These are phyloP conservation scores for Unio pictorum DNA, from an alignment of 2,888 invertebrate genomes.

Conservation along the genomic window DNA sequence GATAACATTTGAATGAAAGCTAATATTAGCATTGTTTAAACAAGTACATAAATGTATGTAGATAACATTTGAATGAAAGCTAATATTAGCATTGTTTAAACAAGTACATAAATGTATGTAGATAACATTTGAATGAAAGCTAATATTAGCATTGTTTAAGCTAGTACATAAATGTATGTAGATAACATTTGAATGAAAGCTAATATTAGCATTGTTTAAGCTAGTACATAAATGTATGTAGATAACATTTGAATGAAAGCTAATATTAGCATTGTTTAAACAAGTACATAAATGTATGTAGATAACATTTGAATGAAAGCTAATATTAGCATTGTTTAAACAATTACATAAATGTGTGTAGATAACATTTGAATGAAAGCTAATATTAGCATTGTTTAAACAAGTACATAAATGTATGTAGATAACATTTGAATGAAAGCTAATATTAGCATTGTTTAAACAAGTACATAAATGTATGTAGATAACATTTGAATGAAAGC, in stretches of 20 bases:
- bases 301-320: too few species aligned
- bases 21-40: neutral
- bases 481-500: too few species aligned
- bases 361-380: too few species aligned
- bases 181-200: neutral
- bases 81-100: neutral
- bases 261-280: too few species aligned
- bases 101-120: constrained; percentile 67
- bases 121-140: neutral
- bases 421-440: neutral
- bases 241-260: too few species aligned
- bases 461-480: too few species aligned
- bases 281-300: too few species aligned
- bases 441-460: neutral
- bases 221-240: too few species aligned
- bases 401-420: constrained; percentile 67
- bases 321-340: too few species aligned
- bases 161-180: constrained; percentile 67
- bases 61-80: neutral
- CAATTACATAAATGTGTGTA: too few species aligned
- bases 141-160: neutral
- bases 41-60: constrained; percentile 67
- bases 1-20: neutral
- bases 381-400: too few species aligned
- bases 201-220: neutral